A percentile compares a stretch with the other conserved stretches of the same genome.
Conservation (phyloP, 2,888 invertebrate species). For the Pomacea canaliculata region DNA sequence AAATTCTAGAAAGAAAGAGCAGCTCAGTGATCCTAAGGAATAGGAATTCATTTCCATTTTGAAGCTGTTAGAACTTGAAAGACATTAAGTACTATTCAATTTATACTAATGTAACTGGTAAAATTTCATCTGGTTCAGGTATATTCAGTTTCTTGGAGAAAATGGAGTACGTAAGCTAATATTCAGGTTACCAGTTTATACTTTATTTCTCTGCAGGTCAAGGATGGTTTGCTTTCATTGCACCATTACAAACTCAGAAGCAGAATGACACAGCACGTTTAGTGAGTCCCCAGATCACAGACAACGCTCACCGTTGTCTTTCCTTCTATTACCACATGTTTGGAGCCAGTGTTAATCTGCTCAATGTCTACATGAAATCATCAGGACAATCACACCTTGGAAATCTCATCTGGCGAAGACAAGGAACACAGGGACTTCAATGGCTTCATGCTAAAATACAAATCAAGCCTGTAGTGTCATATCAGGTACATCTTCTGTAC, state of each 20-base stretch:
- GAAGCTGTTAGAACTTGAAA: too few species aligned
- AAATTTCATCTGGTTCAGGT: too few species aligned
- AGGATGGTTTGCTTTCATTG: constrained; percentile 74
- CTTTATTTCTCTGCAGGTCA: constrained; percentile 23
- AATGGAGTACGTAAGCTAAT: too few species aligned
- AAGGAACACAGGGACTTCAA: constrained; percentile 39
- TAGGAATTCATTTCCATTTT: too few species aligned
- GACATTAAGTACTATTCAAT: too few species aligned
- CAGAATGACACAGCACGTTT: constrained; percentile 75
- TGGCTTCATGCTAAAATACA: constrained; percentile 36
- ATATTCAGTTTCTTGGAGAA: too few species aligned
- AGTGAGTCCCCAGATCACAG: constrained; percentile 45
- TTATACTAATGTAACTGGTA: too few species aligned
- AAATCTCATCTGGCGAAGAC: constrained; percentile 28
- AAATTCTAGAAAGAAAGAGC: too few species aligned
- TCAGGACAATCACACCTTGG: constrained; percentile 17
- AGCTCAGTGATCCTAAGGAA: too few species aligned
- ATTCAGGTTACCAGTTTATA: too few species aligned
- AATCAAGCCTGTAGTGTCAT: constrained; percentile 17
- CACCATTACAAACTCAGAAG: constrained; percentile 74
- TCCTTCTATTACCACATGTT: constrained; percentile 64
- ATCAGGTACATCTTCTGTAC: constrained; percentile 25
- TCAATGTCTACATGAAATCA: constrained; percentile 52
- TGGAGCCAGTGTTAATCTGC: constrained; percentile 49
- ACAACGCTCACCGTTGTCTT: constrained; percentile 44